Conservation (phyloP, 2,113 vertebrate genomes). For the Mionectes macconnelli region DNA sequence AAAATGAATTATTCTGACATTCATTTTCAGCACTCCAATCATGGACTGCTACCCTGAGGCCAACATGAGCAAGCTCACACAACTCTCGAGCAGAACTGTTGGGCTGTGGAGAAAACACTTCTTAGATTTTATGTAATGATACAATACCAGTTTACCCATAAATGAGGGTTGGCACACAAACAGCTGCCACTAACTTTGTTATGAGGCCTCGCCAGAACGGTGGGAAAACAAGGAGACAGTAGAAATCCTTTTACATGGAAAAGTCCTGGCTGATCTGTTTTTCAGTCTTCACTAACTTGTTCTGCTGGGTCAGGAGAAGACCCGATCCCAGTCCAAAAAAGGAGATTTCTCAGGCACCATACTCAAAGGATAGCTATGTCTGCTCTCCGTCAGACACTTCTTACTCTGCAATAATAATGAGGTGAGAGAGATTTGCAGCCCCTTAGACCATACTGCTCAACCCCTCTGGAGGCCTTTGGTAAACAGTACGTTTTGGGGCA, state of each 20-base stretch:
- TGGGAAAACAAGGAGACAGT: neutral
- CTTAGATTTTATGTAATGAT: neutral
- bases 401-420: slow-evolving; percentile 3
- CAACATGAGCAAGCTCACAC: neutral
- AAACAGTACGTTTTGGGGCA: neutral
- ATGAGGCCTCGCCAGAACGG: neutral
- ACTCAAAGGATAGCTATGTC: slow-evolving; percentile 2
- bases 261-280: neutral
- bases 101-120: neutral
- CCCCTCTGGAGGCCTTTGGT: neutral
- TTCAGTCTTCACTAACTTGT: neutral
- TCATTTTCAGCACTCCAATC: slow-evolving; percentile 34
- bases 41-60: neutral
- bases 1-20: neutral
- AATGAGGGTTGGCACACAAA: neutral
- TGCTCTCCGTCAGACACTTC: slow-evolving; percentile 32
- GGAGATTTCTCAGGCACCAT: slow-evolving; percentile 1
- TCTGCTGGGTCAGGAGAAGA: slow-evolving; percentile 13
- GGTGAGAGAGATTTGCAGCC: slow-evolving; percentile 49
- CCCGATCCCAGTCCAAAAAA: neutral
- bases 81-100: neutral
- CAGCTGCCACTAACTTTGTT: neutral
- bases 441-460: neutral
- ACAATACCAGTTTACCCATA: neutral
- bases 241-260: neutral